Conservation (phyloP, 64 coral and sea anemone genomes). For the Platygyra sinensis region DNA sequence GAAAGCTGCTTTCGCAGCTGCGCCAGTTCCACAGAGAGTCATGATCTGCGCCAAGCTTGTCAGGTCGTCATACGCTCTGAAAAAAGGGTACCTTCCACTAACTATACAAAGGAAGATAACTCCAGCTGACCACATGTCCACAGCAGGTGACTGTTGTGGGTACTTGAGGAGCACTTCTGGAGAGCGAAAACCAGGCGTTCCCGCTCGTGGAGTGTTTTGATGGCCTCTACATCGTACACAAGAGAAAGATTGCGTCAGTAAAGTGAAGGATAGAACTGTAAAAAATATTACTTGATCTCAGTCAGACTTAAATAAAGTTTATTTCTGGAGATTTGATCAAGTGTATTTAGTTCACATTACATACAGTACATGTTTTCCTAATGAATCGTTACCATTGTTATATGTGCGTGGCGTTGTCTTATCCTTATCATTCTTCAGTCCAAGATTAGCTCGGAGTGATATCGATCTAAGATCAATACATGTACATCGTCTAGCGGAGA, state of each 20-base stretch:
- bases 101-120: conserved; percentile 88
- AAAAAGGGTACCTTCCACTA: conserved; percentile 97
- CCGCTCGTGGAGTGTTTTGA: conserved; percentile 95
- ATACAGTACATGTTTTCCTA: no score
- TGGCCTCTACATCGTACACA: conserved; percentile 57
- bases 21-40: conserved; percentile 80
- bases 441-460: no score
- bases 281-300: no score
- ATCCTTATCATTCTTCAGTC: no score
- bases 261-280: not conserved
- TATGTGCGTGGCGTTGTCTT: no score
- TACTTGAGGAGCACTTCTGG: conserved; percentile 93
- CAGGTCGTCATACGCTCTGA: conserved; percentile 92
- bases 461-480: no score
- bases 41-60: conserved; percentile 94
- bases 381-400: no score
- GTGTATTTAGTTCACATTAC: no score
- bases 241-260: not conserved
- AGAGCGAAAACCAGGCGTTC: conserved; percentile 96
- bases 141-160: conserved; percentile 90
- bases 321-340: no score
- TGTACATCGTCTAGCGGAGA: no score
- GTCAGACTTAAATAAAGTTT: no score
- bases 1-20: conserved; percentile 67
- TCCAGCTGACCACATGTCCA: conserved; percentile 97